Conservation (phyloP, 2,113 vertebrate genomes). For the Capreolus pygargus region DNA sequence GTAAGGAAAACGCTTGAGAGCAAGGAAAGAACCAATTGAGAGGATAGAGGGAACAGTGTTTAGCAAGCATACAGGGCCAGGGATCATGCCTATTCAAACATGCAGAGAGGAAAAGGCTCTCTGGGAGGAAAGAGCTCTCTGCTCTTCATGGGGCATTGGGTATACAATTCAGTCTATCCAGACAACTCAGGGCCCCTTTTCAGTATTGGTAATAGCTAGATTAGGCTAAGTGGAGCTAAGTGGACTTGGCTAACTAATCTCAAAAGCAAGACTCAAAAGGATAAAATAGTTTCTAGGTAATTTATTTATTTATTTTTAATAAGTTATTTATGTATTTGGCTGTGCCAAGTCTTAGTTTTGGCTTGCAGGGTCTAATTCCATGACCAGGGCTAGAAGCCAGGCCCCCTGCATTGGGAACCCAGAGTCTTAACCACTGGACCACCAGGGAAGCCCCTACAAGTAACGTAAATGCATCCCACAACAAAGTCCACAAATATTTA, state of each 20-base stretch:
- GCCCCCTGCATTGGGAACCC: neutral
- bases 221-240: neutral
- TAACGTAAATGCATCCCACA: neutral
- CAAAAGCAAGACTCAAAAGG: neutral
- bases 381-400: neutral
- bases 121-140: neutral
- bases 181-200: neutral
- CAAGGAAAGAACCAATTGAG: neutral
- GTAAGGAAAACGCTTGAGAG: neutral
- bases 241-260: neutral
- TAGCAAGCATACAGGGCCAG: neutral
- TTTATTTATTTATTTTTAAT: neutral
- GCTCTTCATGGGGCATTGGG: neutral
- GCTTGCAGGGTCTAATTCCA: neutral
- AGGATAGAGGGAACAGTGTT: neutral
- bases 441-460: neutral
- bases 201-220: neutral
- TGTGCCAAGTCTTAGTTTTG: neutral
- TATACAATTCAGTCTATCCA: neutral
- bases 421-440: neutral
- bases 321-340: neutral
- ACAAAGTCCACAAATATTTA: neutral
- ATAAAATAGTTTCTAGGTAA: neutral
- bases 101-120: neutral
- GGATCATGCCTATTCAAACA: neutral